A percentile compares a stretch with the other conserved stretches of the same genome.
These are phyloP conservation scores for Scaptomyza flava DNA, from an alignment of 2,888 invertebrate genomes.

Conservation along the genomic window DNA sequence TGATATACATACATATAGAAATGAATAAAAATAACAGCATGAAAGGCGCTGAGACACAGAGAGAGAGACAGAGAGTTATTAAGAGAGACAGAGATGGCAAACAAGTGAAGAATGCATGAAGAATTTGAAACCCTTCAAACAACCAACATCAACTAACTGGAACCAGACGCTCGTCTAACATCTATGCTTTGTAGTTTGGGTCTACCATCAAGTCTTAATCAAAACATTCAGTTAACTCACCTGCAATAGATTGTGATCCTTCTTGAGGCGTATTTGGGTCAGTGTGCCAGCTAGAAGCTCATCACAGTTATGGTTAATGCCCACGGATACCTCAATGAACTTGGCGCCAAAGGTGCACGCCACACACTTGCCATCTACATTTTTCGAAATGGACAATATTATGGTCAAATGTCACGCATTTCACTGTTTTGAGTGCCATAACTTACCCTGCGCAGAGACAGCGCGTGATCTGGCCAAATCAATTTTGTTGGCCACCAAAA, in stretches of 20 bases:
- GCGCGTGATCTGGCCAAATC: conserved; percentile 95
- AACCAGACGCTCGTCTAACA: conserved; percentile 22
- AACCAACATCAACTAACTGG: conserved; percentile 21
- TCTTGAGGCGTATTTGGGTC: conserved; percentile 94
- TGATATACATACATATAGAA: conserved; percentile 30
- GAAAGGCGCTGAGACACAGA: conserved; percentile 13
- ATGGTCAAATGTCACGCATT: conserved; percentile 45
- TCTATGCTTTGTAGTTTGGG: neutral
- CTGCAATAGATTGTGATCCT: conserved; percentile 86
- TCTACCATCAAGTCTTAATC: conserved; percentile 25
- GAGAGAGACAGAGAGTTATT: conserved; percentile 1
- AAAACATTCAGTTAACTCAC: conserved; percentile 61
- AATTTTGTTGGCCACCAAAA: conserved; percentile 96
- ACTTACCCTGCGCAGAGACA: conserved; percentile 94
- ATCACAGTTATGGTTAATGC: conserved; percentile 98
- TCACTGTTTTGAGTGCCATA: neutral
- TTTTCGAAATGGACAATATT: conserved; percentile 44
- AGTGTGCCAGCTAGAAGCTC: conserved; percentile 96
- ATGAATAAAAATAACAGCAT: conserved; percentile 17
- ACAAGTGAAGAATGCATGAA: conserved; percentile 8
- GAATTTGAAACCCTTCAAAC: conserved; percentile 3
- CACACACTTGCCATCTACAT: conserved; percentile 95
- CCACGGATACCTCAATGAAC: conserved; percentile 97
- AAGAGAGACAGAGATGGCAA: conserved; percentile 12
- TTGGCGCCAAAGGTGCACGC: conserved; percentile 96